Conservation (phyloP, 2,888 invertebrate genomes). For the Idaea straminata region DNA sequence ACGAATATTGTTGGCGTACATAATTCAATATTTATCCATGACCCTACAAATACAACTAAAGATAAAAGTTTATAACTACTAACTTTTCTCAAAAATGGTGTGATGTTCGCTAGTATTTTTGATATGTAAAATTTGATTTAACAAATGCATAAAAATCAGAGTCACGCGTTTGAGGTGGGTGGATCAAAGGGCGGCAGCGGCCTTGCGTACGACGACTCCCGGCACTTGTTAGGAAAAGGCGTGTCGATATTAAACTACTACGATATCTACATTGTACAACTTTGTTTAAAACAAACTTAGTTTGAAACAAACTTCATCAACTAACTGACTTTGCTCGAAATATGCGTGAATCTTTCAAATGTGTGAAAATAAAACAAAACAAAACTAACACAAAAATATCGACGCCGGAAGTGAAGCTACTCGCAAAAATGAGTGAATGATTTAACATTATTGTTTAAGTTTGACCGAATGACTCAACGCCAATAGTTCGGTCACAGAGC, state of each 20-base stretch:
- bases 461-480: constrained; percentile 12
- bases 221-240: constrained; percentile 80
- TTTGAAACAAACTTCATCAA: constrained; percentile 8
- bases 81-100: background rate
- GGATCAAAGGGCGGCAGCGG: constrained; percentile 79
- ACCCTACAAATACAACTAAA: background rate
- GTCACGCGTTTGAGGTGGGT: constrained; percentile 78
- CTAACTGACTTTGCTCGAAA: constrained; percentile 11
- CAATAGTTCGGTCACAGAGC: too few relatives aligned
- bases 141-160: constrained; percentile 63
- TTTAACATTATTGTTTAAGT: background rate
- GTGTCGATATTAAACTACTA: constrained; percentile 73
- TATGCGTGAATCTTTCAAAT: background rate
- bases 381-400: background rate
- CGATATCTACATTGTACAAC: constrained; percentile 48
- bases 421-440: background rate
- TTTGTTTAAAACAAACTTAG: constrained; percentile 26
- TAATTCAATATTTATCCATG: constrained; percentile 6
- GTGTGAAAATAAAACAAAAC: background rate
- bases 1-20: background rate
- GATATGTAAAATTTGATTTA: constrained; percentile 22
- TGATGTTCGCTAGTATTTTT: background rate
- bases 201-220: constrained; percentile 78
- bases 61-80: background rate
- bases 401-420: constrained; percentile 16